Percentiles rank a stretch among this genome's conserved stretches.
Conservation (phyloP, 2,888 invertebrate species). For the Hydropsyche betteni region DNA sequence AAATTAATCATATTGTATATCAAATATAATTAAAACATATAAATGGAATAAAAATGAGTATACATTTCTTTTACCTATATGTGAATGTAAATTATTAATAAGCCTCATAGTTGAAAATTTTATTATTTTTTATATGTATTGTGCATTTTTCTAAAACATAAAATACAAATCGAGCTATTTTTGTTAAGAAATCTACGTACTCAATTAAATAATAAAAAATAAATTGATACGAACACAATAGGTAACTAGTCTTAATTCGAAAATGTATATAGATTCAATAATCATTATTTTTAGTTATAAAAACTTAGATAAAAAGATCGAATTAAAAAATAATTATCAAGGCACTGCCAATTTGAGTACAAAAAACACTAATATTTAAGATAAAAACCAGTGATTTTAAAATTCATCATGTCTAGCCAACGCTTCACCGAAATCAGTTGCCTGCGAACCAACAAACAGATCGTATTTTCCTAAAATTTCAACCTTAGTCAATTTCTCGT, state of each 20-base stretch:
- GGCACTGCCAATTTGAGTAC: constrained; percentile 35
- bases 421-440: constrained; percentile 98
- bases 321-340: constrained; percentile 8
- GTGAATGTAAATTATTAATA: too few relatives aligned
- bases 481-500: constrained; percentile 86
- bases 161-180: neutral
- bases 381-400: constrained; percentile 60
- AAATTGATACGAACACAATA: neutral
- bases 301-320: too few relatives aligned
- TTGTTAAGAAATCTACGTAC: neutral
- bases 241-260: neutral
- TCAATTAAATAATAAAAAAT: neutral
- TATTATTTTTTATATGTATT: too few relatives aligned
- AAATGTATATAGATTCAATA: too few relatives aligned
- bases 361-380: constrained; percentile 26
- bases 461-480: constrained; percentile 96
- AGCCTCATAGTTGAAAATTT: too few relatives aligned
- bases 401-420: constrained; percentile 95
- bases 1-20: too few relatives aligned
- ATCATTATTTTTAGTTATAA: too few relatives aligned
- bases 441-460: constrained; percentile 97
- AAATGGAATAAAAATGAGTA: too few relatives aligned
- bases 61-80: too few relatives aligned
- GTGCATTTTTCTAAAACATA: too few relatives aligned
- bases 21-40: too few relatives aligned